These are phyloP conservation scores for Lasioglossum vierecki DNA, from an alignment of 2,888 invertebrate species.

Conservation along the genomic window DNA sequence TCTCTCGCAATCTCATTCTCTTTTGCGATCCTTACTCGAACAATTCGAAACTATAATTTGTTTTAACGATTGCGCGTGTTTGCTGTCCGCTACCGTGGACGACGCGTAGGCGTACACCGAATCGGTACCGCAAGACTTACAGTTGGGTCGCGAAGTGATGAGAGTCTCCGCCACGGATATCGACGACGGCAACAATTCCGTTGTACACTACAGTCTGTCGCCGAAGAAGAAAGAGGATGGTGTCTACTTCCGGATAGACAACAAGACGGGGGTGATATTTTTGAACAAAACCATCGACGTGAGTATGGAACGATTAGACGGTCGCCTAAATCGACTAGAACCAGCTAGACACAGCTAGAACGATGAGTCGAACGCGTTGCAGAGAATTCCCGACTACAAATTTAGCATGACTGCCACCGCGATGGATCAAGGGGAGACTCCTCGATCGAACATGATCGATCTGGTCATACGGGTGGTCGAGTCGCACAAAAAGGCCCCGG, in stretches of 20 bases:
- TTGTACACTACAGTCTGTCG: conserved; percentile 88
- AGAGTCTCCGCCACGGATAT: conserved; percentile 96
- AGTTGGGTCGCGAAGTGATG: conserved; percentile 91
- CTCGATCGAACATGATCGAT: conserved; percentile 89
- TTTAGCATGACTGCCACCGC: conserved; percentile 91
- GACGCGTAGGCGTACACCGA: conserved; percentile 86
- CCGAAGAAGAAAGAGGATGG: conserved; percentile 84
- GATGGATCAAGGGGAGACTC: conserved; percentile 89
- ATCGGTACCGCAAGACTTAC: conserved; percentile 92
- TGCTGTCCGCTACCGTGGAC: neutral
- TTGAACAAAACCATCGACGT: conserved; percentile 88
- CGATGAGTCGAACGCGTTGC: conserved; percentile 47
- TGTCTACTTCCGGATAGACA: conserved; percentile 92
- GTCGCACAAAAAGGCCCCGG: conserved; percentile 93
- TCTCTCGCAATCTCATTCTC: no score
- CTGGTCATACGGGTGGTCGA: conserved; percentile 94
- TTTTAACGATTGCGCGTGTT: conserved; percentile 9
- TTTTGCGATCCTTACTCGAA: neutral
- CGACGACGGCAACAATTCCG: conserved; percentile 96
- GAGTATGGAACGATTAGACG: conserved; percentile 80
- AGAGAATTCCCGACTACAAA: conserved; percentile 88
- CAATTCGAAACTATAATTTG: conserved; percentile 8
- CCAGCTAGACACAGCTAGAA: neutral
- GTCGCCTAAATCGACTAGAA: neutral
- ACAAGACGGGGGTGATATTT: conserved; percentile 93